Evolutionary conservation across 2,888 invertebrate species (phyloP).

Genomic region (Plagiodera versicolora): DNA sequence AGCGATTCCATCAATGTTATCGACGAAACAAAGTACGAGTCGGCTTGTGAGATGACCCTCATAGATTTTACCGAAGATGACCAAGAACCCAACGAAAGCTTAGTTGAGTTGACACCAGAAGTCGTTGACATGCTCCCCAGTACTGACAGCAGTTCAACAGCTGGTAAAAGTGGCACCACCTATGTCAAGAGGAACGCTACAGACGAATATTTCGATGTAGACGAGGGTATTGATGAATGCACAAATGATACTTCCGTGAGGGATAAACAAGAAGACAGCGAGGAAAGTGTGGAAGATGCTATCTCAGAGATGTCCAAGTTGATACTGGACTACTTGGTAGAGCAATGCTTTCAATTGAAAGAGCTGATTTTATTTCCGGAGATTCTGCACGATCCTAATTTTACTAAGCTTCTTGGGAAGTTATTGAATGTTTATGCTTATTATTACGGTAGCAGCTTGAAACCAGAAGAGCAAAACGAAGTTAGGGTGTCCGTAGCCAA

Average conservation of each 20-base stretch:
- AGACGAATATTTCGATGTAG: constrained; percentile 11
- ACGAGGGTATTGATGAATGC: constrained; percentile 43
- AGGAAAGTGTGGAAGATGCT: constrained; percentile 20
- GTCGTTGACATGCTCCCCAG: constrained; percentile 19
- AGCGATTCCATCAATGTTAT: constrained; percentile 10
- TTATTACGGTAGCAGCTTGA: constrained; percentile 36
- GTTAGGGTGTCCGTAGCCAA: constrained; percentile 39
- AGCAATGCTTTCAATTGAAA: constrained; percentile 46
- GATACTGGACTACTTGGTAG: constrained; percentile 44
- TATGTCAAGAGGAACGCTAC: constrained; percentile 4
- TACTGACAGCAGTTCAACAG: constrained; percentile 19
- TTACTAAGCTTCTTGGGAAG: constrained; percentile 41
- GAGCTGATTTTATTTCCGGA: constrained; percentile 51
- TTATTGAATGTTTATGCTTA: constrained; percentile 40
- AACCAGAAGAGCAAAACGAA: constrained; percentile 43
- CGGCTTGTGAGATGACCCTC: constrained; percentile 12
- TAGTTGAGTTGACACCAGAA: constrained; percentile 33
- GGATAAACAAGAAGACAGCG: neutral
- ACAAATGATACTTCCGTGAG: constrained; percentile 19
- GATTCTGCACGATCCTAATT: constrained; percentile 43
- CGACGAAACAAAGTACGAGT: constrained; percentile 5
- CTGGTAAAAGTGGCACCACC: neutral
- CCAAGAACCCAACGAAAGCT: constrained; percentile 32
- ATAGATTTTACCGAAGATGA: constrained; percentile 31
- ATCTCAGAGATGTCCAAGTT: constrained; percentile 37